Evolutionary conservation across 2,888 invertebrate genomes (phyloP).

Genomic region (Phaedon cochleariae): DNA sequence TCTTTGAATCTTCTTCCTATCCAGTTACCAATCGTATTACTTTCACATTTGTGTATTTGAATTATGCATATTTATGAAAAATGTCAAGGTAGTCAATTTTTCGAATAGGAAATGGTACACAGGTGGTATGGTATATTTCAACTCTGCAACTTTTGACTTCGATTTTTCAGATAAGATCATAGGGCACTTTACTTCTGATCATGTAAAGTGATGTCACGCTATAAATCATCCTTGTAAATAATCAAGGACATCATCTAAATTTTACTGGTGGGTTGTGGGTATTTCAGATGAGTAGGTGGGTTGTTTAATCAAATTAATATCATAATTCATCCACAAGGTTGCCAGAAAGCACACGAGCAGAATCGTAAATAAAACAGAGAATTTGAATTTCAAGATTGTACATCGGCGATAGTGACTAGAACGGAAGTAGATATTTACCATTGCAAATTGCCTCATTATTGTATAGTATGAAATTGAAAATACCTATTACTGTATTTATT

Average conservation of each 20-base stretch:
- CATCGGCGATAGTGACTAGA: slow-evolving; percentile 22
- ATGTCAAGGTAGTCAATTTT: slow-evolving; percentile 28
- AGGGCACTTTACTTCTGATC: no score
- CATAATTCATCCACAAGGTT: slow-evolving; percentile 20
- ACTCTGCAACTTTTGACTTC: no score
- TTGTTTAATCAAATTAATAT: background rate
- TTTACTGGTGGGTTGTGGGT: slow-evolving; percentile 3
- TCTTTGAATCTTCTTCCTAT: background rate
- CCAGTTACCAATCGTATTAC: background rate
- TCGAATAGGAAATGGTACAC: background rate
- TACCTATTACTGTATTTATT: slow-evolving; percentile 5
- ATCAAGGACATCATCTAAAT: no score
- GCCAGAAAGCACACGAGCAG: slow-evolving; percentile 14
- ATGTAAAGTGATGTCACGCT: no score
- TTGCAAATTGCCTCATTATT: slow-evolving; percentile 30
- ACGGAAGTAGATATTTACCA: slow-evolving; percentile 31
- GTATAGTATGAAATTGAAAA: slow-evolving; percentile 15
- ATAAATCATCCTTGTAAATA: no score
- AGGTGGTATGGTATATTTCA: no score
- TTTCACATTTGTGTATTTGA: slow-evolving; percentile 12
- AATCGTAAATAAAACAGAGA: slow-evolving; percentile 23
- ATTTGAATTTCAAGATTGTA: slow-evolving; percentile 20
- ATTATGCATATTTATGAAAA: slow-evolving; percentile 13
- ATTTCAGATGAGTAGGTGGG: background rate
- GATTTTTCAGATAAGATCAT: no score